These are phyloP conservation scores for Eristalis intricaria DNA, from an alignment of 2,888 invertebrate genomes.

Conservation along the genomic window DNA sequence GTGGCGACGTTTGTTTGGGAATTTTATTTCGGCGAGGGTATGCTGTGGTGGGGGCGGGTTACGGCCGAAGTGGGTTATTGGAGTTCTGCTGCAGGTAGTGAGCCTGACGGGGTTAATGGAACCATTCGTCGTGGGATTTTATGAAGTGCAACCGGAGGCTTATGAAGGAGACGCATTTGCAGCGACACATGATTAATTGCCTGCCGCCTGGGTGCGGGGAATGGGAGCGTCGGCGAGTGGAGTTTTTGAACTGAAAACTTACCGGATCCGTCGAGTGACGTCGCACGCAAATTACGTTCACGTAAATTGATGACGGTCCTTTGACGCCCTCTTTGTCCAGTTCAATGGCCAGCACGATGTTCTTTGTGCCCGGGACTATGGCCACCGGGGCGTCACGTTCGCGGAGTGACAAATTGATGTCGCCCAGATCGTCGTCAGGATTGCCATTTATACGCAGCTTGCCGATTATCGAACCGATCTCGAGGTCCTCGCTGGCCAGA, in stretches of 20 bases:
- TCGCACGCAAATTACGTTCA: conserved; percentile 92
- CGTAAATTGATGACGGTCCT: conserved; percentile 92
- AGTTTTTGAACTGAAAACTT: conserved; percentile 75
- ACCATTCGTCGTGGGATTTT: conserved; percentile 35
- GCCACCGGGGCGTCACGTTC: conserved; percentile 90
- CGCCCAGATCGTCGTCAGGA: conserved; percentile 86
- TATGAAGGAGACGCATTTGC: conserved; percentile 15
- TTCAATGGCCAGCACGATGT: conserved; percentile 88
- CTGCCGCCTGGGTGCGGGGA: background rate
- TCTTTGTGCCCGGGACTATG: conserved; percentile 89
- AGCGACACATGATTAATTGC: conserved; percentile 15
- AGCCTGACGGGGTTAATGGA: conserved; percentile 43
- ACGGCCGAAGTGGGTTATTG: conserved; percentile 38
- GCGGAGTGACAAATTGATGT: conserved; percentile 89
- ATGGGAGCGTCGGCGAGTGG: too few relatives aligned
- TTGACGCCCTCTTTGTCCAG: conserved; percentile 92
- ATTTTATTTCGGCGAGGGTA: conserved; percentile 2
- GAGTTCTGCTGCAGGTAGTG: conserved; percentile 29
- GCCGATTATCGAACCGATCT: conserved; percentile 91
- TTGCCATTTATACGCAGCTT: conserved; percentile 91
- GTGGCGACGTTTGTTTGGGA: conserved; percentile 18
- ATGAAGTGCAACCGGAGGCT: conserved; percentile 10
- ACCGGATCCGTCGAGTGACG: conserved; percentile 90
- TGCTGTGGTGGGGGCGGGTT: background rate
- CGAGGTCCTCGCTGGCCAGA: conserved; percentile 92